Conservation (phyloP, 2,797 vertebrate species). For the Clarias laeviceps region DNA sequence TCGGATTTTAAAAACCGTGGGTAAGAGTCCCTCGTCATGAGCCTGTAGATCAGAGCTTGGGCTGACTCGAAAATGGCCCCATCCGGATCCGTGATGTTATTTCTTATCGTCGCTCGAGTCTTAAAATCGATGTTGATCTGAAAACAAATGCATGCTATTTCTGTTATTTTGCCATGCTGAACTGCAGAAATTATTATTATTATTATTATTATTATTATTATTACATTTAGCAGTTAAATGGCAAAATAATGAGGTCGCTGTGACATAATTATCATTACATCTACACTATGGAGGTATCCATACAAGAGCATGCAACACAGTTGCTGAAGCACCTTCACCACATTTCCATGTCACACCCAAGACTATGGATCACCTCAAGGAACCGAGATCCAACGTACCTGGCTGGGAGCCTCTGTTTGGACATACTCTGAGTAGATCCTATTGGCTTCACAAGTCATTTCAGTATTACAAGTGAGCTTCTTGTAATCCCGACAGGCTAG, state of each 20-base stretch:
- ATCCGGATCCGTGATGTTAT: conserved; percentile 86
- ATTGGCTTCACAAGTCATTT: conserved; percentile 84
- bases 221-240: not conserved
- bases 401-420: conserved; percentile 86
- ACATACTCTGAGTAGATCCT: conserved; percentile 95
- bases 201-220: not conserved
- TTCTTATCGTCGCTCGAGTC: conserved; percentile 86
- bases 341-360: not conserved
- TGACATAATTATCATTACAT: not conserved
- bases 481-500: conserved; percentile 92
- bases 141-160: conserved; percentile 48
- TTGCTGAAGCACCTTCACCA: not conserved
- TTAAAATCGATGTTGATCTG: conserved; percentile 96
- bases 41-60: conserved; percentile 87
- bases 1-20: conserved; percentile 94
- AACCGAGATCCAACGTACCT: conserved; percentile 75
- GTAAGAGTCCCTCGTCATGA: conserved; percentile 95
- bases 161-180: not conserved
- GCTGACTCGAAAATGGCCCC: conserved; percentile 89
- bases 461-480: conserved; percentile 81
- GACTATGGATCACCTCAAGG: conserved; percentile 43
- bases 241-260: not conserved
- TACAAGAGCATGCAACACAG: not conserved
- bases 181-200: not conserved
- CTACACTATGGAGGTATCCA: not conserved